Percentiles rank a stretch among this genome's conserved stretches.
phyloP scores from a whole-genome alignment of 1,140 invertebrate genomes.

The Neodiprion pinetum region DNA sequence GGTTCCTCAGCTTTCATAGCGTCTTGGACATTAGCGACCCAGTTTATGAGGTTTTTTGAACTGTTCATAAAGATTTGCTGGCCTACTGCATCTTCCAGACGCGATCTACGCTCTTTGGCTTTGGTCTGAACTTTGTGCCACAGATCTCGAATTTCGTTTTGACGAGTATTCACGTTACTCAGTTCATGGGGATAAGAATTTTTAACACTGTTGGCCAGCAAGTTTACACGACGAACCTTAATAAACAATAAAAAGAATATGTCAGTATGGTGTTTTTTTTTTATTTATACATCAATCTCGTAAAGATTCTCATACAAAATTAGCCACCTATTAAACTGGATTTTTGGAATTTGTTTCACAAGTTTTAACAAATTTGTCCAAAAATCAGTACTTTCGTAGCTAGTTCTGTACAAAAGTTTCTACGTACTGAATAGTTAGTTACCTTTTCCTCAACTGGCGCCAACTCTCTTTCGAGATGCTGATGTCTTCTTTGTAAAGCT shows the following conservation, averaged over 20 bases:
- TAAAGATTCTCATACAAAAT: no score
- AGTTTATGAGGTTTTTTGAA: conserved; percentile 79
- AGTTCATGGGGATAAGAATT: conserved; percentile 90
- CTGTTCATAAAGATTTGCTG: conserved; percentile 93
- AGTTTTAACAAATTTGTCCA: neutral
- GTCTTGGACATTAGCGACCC: conserved; percentile 82
- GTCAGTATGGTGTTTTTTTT: neutral
- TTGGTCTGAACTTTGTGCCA: conserved; percentile 90
- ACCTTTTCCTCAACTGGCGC: conserved; percentile 91
- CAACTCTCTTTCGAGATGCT: conserved; percentile 88
- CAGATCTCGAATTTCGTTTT: conserved; percentile 84
- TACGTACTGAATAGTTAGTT: conserved; percentile 28
- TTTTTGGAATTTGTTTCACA: conserved; percentile 7
- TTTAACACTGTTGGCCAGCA: conserved; percentile 84
- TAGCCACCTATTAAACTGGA: neutral
- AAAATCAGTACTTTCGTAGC: neutral
- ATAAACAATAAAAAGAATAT: conserved; percentile 23
- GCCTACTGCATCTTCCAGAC: conserved; percentile 92
- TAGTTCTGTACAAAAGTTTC: no score
- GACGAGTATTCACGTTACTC: conserved; percentile 82
- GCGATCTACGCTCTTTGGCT: conserved; percentile 77
- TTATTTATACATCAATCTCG: no score
- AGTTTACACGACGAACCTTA: conserved; percentile 69
- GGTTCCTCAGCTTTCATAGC: conserved; percentile 82
- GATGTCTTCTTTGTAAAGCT: conserved; percentile 86